Conservation (phyloP, 2,113 vertebrate species). For the Nerophis lumbriciformis region DNA sequence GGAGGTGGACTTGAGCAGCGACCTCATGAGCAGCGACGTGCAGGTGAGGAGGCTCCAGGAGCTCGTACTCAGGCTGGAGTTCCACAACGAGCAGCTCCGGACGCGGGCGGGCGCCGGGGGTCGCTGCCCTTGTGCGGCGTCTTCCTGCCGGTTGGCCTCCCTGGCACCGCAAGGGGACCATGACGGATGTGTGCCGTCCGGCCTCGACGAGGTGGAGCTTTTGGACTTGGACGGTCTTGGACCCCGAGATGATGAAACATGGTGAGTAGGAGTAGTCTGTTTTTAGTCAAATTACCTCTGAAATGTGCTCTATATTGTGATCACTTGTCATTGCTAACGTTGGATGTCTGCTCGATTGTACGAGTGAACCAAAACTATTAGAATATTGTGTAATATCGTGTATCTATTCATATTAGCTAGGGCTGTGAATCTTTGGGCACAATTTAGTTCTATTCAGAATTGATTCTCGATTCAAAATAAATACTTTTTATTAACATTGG, state of each 20-base stretch:
- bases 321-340: too few species aligned
- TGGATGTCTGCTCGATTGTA: too few species aligned
- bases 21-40: conserved; percentile 77
- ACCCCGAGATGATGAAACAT: conserved; percentile 78
- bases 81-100: conserved; percentile 84
- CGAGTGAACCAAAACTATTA: too few species aligned
- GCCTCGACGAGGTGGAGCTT: conserved; percentile 84
- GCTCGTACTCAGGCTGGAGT: conserved; percentile 85
- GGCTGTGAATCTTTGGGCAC: too few species aligned
- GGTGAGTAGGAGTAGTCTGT: conserved; percentile 62
- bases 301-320: too few species aligned
- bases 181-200: conserved; percentile 51
- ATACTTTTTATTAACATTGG: too few species aligned
- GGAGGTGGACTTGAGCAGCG: conserved; percentile 68
- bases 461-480: too few species aligned
- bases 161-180: conserved; percentile 56
- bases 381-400: too few species aligned
- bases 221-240: conserved; percentile 77
- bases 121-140: conserved; percentile 51
- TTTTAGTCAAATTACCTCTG: background rate
- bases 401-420: too few species aligned
- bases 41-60: conserved; percentile 92
- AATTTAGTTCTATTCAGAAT: too few species aligned
- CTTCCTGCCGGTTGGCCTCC: conserved; percentile 62
- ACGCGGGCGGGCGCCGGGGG: conserved; percentile 68